These are phyloP conservation scores for Chloroceryle inda DNA, from an alignment of 2,797 vertebrate genomes.

Conservation along the genomic window DNA sequence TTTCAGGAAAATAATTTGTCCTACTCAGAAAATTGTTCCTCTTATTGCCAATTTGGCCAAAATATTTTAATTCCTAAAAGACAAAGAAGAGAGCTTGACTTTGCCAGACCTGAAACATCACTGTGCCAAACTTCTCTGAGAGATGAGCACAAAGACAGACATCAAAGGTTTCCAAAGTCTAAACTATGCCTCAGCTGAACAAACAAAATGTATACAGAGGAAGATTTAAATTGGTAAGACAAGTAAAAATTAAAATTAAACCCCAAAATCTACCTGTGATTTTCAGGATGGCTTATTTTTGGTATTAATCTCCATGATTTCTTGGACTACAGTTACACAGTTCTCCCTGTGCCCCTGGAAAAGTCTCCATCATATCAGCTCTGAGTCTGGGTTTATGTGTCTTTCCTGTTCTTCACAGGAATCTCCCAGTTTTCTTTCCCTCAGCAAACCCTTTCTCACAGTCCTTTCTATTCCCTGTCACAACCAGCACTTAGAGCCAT, in stretches of 20 bases:
- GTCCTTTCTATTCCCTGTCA: neutral
- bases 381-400: fast-evolving
- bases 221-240: neutral
- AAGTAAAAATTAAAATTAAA: neutral
- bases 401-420: neutral
- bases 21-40: neutral
- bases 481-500: neutral
- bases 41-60: neutral
- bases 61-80: neutral
- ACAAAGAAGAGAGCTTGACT: neutral
- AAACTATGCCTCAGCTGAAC: neutral
- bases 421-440: neutral
- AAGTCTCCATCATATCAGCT: neutral
- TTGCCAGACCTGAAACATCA: neutral
- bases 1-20: neutral
- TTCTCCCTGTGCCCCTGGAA: neutral
- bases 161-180: neutral
- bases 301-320: neutral
- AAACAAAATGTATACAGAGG: neutral
- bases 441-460: neutral
- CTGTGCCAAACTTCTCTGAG: neutral
- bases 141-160: neutral
- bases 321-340: neutral
- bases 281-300: neutral
- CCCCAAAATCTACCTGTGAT: neutral